Conservation (phyloP, 2,888 invertebrate species). For the Heteromyza rotundicornis region DNA sequence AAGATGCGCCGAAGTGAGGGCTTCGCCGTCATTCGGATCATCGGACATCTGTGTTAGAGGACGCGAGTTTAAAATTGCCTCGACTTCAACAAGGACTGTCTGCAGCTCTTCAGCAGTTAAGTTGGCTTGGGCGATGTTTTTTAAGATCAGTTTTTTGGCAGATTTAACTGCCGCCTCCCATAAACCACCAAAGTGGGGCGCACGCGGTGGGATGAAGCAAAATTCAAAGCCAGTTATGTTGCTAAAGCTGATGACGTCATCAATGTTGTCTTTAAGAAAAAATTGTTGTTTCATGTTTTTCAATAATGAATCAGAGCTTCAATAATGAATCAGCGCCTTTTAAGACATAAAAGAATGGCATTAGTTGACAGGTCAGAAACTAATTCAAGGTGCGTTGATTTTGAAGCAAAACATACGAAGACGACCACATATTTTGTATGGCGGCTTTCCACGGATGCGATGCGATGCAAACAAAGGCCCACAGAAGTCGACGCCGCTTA, state of each 20-base stretch:
- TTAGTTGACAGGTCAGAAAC: too few relatives aligned
- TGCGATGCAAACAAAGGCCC: constrained; percentile 19
- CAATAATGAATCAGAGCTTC: too few relatives aligned
- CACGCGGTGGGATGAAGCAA: constrained; percentile 28
- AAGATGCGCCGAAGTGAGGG: constrained; percentile 31
- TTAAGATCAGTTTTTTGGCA: constrained; percentile 27
- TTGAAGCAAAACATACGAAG: too few relatives aligned
- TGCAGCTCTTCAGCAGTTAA: constrained; percentile 29
- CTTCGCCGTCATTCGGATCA: constrained; percentile 33
- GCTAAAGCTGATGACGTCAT: neutral
- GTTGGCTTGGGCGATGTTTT: constrained; percentile 24
- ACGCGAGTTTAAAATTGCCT: constrained; percentile 37
- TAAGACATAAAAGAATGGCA: too few relatives aligned
- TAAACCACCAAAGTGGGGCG: constrained; percentile 30
- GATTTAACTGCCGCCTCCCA: constrained; percentile 34
- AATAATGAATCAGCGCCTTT: too few relatives aligned
- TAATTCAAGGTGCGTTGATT: too few relatives aligned
- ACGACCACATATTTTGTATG: constrained; percentile 20
- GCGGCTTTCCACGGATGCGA: constrained; percentile 9
- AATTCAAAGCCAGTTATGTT: constrained; percentile 15
- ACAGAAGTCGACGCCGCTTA: constrained; percentile 31
- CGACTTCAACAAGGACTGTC: constrained; percentile 33
- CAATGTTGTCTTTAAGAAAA: constrained; percentile 8
- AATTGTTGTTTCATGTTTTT: constrained; percentile 21
- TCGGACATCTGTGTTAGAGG: constrained; percentile 29